Evolutionary conservation across 1,140 invertebrate genomes (phyloP), one percentile per base, ranked within the genome.

Genomic region (Kradibia gibbosae): DNA sequence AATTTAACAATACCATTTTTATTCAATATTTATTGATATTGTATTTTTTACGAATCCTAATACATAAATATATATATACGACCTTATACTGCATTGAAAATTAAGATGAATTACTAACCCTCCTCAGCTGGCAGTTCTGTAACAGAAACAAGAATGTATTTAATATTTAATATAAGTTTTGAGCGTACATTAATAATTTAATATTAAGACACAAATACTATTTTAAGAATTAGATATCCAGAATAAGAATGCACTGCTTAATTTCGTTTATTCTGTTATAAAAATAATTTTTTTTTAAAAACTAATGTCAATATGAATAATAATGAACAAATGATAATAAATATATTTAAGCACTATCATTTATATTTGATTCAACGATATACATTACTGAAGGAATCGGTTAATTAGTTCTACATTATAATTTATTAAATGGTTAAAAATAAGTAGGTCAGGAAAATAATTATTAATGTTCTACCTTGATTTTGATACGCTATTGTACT

Each of bases 51-150:
- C 15, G 71, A 79, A 79, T 79, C n/a, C 50, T 22, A 48, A 57
- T 79, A 79, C 15, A 36, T 53, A 62, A 45, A n/a, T 62, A 45
- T 55, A 78, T 39, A 36, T 73, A 39, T 60, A 22, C 48, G 15
- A 55, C 31, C 17, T 11, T 57, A 57, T 42, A 39, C 20, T 55
- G 7, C 17, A 55, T 7, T 11, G 39, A 57, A 71, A 71, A 36
- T 57, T 4, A 39, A 67, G 15, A 36, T 67, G 34, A 67, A n/a
- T n/a, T 67, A 92, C 93, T 94, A 91, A 92, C 94, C 95, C 93
- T 95, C 94, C 92, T 95, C 94, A 85, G 94, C 94, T 85, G 94
- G 94, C 88, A 95, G 92, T 92, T 95, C 95, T 95, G 93, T 82
- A 94, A 94, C 90, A 91, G 82, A 90, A 89, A 89, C 74, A 74